These are phyloP conservation scores for Panagrolaimus sp. DNA, from an alignment of 1,140 invertebrate genomes.

Conservation along the genomic window DNA sequence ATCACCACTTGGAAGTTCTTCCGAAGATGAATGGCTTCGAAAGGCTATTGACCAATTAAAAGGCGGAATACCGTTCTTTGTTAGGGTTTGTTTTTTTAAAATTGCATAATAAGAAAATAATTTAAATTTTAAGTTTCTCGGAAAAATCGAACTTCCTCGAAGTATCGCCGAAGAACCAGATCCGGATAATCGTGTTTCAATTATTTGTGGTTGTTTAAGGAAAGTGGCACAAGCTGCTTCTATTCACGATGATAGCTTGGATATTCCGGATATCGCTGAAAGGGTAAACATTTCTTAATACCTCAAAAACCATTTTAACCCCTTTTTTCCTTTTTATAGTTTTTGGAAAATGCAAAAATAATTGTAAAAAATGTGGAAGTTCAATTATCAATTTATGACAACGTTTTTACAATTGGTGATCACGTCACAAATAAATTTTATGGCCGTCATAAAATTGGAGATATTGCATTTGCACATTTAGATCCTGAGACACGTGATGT, in stretches of 20 bases:
- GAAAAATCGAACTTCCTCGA: neutral
- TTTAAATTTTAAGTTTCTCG: neutral
- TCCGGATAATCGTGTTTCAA: neutral
- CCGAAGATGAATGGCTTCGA: constrained; percentile 2
- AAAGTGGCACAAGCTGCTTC: neutral
- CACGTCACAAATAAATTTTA: neutral
- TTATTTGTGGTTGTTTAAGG: neutral
- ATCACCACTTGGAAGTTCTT: neutral
- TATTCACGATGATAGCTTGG: neutral
- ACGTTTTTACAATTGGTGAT: neutral
- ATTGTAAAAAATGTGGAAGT: neutral
- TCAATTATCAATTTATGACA: neutral
- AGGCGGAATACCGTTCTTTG: constrained; percentile 4
- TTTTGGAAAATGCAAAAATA: neutral
- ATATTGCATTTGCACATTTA: neutral
- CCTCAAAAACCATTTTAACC: no score
- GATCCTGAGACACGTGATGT: neutral
- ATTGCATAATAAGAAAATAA: neutral
- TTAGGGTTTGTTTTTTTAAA: neutral
- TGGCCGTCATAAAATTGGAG: neutral
- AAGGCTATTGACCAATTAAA: constrained; percentile 1
- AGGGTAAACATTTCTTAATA: no score
- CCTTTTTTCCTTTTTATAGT: neutral
- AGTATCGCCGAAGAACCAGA: neutral
- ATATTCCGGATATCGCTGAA: neutral